Percentiles rank a stretch among this genome's conserved stretches.
phyloP scores from a whole-genome alignment of 2,888 invertebrate genomes.

The Nephrotoma appendiculata region DNA sequence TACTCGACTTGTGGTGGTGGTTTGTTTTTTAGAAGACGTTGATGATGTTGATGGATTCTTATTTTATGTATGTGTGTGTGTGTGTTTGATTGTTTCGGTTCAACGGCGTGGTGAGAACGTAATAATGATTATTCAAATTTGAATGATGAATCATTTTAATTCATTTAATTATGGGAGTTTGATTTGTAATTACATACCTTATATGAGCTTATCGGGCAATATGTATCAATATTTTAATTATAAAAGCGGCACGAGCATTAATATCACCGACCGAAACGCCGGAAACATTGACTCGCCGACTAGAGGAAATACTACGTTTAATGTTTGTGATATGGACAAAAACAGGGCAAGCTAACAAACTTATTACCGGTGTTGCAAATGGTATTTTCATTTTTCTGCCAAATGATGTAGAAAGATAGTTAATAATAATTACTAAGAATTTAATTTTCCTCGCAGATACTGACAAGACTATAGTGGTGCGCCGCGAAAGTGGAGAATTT shows the following conservation, averaged over 20 bases:
- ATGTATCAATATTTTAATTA: background rate
- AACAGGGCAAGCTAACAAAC: slow-evolving; percentile 53
- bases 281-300: slow-evolving; percentile 42
- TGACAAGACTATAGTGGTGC: slow-evolving; percentile 74
- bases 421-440: background rate
- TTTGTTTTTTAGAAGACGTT: background rate
- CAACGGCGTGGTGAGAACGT: background rate
- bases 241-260: background rate
- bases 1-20: background rate
- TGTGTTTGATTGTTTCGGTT: background rate
- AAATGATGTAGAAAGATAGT: background rate
- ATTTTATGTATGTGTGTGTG: background rate
- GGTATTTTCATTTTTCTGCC: background rate
- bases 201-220: background rate
- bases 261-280: slow-evolving; percentile 17
- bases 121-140: background rate
- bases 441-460: slow-evolving; percentile 46
- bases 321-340: slow-evolving; percentile 75
- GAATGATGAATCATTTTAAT: background rate
- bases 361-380: slow-evolving; percentile 41
- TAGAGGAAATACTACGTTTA: slow-evolving; percentile 65
- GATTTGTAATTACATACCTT: background rate
- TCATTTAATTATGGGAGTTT: background rate
- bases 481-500: slow-evolving; percentile 75
- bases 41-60: background rate